Evolutionary conservation across 2,797 vertebrate genomes (phyloP), one percentile per base, ranked within the genome.

Genomic region (Malacoraja senta): DNA sequence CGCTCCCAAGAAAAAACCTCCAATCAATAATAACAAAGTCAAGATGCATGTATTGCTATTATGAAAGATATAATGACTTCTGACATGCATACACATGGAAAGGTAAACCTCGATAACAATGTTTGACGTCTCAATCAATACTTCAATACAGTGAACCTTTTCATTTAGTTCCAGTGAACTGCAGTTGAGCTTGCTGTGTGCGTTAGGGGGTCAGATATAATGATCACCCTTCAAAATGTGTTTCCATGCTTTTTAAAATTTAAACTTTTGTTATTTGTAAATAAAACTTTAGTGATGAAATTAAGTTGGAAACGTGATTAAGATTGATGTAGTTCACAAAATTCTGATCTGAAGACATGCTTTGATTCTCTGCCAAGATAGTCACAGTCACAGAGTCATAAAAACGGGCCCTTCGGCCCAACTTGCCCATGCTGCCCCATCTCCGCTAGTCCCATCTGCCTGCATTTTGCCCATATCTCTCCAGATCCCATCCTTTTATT

Each of bases 91-190:
- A 76, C 90, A 92, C 90, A 92, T 12, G 44, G 38, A 76, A 92
- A 92, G 76, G 71, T 92, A 71, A 92, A 92, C 10, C 90, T 29
- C 76, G 71, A 92, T 92, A 92, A 92, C 72, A 53, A 76, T 92
- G 24, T 76, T 92, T 92, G 90, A 92, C 90, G 76, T 92, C 26
- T 92, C 44, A 76, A 92, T 92, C 90, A 92, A 92, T 92, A 76
- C 21, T 17, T 92, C 44, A 76, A 76, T 92, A 53, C 44, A 53
- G 44, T 17, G 26, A 92, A 92, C 71, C 38, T 71, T 58, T 76
- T 53, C 35, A 76, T 92, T 74, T 74, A 92, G 35, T 92, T 53
- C 58, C 71, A 76, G 44, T 92, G 90, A 92, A 92, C 90, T 74
- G 35, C 19, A 91, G 71, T 68, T 32, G 26, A 24, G 12, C 65